A percentile compares a stretch with the other conserved stretches of the same genome.
phyloP scores from a whole-genome alignment of 2,888 invertebrate genomes.

The Lacanobia wlatinum region DNA sequence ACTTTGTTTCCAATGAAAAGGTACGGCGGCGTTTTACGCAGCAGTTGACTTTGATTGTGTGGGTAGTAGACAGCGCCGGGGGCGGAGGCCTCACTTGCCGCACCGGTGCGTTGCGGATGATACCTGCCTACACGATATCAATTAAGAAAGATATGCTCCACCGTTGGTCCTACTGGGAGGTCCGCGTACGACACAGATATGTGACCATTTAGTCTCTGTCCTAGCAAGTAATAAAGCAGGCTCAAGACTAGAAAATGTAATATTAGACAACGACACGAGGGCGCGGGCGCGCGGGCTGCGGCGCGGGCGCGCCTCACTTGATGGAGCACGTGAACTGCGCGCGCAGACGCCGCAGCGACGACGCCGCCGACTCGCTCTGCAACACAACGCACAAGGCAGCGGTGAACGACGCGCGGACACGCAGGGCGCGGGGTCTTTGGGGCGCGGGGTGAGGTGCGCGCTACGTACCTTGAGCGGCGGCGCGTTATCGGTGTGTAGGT shows the following conservation, averaged over 20 bases:
- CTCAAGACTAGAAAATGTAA: conserved; percentile 46
- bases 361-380: conserved; percentile 70
- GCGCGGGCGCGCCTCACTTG: conserved; percentile 73
- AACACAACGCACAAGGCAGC: conserved; percentile 25
- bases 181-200: conserved; percentile 38
- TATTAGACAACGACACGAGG: conserved; percentile 40
- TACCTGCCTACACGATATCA: conserved; percentile 17
- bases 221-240: conserved; percentile 44
- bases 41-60: not conserved
- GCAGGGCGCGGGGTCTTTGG: conserved; percentile 18
- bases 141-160: conserved; percentile 67
- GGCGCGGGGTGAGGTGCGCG: conserved; percentile 58
- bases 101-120: not conserved
- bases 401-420: not conserved
- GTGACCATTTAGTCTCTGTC: conserved; percentile 38
- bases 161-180: conserved; percentile 61
- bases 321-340: conserved; percentile 85
- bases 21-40: not conserved
- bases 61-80: not conserved
- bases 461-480: conserved; percentile 59
- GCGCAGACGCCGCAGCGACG: conserved; percentile 82
- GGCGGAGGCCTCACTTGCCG: not conserved
- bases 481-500: conserved; percentile 80
- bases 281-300: not conserved
- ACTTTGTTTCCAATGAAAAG: conserved; percentile 5